Evolutionary conservation across 1,140 invertebrate species (phyloP), one percentile per base, ranked within the genome.

Genomic region (Argopecten irradians): DNA sequence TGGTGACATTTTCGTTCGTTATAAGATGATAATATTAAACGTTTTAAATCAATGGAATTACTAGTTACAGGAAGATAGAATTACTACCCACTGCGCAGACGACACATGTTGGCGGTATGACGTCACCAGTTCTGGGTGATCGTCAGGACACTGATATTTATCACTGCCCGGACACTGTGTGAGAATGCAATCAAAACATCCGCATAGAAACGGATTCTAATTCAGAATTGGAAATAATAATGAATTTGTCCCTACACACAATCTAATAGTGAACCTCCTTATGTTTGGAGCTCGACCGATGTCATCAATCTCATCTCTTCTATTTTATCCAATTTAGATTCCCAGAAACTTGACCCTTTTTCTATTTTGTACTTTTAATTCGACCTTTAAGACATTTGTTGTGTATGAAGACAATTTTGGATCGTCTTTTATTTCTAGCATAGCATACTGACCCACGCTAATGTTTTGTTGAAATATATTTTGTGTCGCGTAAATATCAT

Each of bases 151-250:
- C 55, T n/a, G n/a, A 11, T 1, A 71, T 16, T n/a, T n/a, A 8
- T 71, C 55, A 16, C 16, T 71, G 55, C 28, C 55, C 55, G 28
- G 1, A 16, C n/a, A 5, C 5, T 71, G 55, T 71, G 55, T 71
- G n/a, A 71, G n/a, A 71, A 71, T 71, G 55, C 55, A 71, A 71
- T 71, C 55, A 71, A 71, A 71, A 71, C 55, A 71, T 71, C 55
- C 22, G 55, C n/a, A 71, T 11, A 19, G 55, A 71, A 71, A 71
- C 16, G 28, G 55, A 71, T 16, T 71, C 55, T 71, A 71, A 71
- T 71, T 71, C 55, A n/a, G 55, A n/a, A 71, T 71, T 71, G 55
- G 55, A 71, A 71, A 71, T 71, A 71, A 71, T 71, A 71, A 71
- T 71, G 55, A 71, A 22, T 7, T 71, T 71, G 22, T n/a, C 55